phyloP scores from a whole-genome alignment of 2,888 invertebrate species.

The Orgyia antiqua region DNA sequence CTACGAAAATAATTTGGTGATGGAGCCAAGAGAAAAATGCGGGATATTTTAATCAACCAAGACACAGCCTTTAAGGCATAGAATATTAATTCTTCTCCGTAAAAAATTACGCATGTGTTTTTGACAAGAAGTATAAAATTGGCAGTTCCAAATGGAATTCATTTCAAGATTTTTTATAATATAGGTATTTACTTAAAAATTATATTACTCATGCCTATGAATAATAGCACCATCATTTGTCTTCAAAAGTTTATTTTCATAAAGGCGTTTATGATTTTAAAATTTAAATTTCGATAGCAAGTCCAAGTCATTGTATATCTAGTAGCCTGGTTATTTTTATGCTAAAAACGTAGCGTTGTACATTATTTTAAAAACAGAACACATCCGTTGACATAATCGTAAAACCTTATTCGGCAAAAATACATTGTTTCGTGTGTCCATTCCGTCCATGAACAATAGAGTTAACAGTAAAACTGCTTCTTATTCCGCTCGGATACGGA shows the following conservation, averaged over 20 bases:
- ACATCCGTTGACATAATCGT: conserved; percentile 72
- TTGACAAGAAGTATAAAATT: too few relatives aligned
- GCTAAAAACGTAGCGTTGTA: conserved; percentile 39
- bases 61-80: too few relatives aligned
- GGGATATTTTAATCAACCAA: too few relatives aligned
- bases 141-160: too few relatives aligned
- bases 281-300: conserved; percentile 47
- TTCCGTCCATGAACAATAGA: conserved; percentile 68
- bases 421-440: conserved; percentile 68
- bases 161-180: too few relatives aligned
- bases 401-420: conserved; percentile 70
- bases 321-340: conserved; percentile 32
- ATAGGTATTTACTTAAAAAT: too few relatives aligned
- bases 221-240: conserved; percentile 3
- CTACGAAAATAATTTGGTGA: too few relatives aligned
- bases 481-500: conserved; percentile 70
- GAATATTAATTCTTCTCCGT: too few relatives aligned
- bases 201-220: too few relatives aligned
- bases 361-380: conserved; percentile 69
- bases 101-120: too few relatives aligned
- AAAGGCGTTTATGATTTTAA: conserved; percentile 15
- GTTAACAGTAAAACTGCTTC: conserved; percentile 72
- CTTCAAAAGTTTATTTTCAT: conserved; percentile 15
- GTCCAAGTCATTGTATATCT: conserved; percentile 3
- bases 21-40: too few relatives aligned